phyloP scores from a whole-genome alignment of 2,888 invertebrate species.

The Volucella inanis region DNA sequence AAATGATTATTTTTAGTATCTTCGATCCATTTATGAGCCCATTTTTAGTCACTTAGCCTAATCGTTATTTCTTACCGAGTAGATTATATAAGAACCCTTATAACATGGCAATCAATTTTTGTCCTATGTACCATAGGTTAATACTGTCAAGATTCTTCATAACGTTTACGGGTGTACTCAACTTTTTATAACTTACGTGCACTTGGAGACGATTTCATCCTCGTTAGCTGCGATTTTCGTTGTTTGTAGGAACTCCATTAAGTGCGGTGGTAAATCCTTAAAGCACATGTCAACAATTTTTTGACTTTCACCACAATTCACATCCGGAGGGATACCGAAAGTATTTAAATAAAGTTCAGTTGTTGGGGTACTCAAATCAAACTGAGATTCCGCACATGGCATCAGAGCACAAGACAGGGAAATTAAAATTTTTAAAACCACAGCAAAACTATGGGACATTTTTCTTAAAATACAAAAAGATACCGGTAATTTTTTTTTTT shows the following conservation, averaged over 20 bases:
- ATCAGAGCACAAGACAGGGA: constrained; percentile 28
- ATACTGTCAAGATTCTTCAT: too few relatives aligned
- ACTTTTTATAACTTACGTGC: constrained; percentile 79
- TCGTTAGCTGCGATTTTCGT: constrained; percentile 81
- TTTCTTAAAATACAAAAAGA: not conserved
- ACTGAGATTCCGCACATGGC: constrained; percentile 42
- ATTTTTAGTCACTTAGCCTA: too few relatives aligned
- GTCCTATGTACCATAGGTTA: too few relatives aligned
- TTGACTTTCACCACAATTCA: constrained; percentile 80
- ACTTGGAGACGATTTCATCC: constrained; percentile 80
- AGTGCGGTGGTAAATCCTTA: constrained; percentile 80
- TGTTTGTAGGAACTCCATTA: constrained; percentile 81
- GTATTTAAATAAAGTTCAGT: constrained; percentile 23
- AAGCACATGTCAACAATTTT: constrained; percentile 82
- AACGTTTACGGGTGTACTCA: too few relatives aligned
- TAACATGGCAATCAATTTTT: too few relatives aligned
- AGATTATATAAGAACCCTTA: too few relatives aligned
- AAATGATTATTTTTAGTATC: too few relatives aligned
- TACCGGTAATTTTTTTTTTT: not conserved
- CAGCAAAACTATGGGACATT: constrained; percentile 23
- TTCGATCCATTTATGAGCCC: too few relatives aligned
- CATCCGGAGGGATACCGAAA: constrained; percentile 10
- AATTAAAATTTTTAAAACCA: constrained; percentile 21
- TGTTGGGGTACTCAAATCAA: constrained; percentile 14
- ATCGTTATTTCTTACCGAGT: too few relatives aligned